These are phyloP conservation scores for Calameuta pallipes DNA, from an alignment of 2,888 invertebrate genomes.

Conservation along the genomic window DNA sequence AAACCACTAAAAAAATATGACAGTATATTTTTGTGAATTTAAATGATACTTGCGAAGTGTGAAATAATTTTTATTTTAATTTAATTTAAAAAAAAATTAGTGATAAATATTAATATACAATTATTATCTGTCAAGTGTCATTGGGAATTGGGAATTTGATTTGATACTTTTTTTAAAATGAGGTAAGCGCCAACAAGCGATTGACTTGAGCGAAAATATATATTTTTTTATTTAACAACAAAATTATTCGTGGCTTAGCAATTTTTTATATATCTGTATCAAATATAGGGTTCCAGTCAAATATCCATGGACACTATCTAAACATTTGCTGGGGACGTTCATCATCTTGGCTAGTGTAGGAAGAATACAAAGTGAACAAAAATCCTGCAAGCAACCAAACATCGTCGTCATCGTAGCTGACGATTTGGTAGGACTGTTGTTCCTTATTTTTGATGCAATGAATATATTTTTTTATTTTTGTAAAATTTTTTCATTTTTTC, in stretches of 20 bases:
- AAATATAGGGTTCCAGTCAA: not conserved
- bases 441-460: not conserved
- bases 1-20: not conserved
- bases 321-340: not conserved
- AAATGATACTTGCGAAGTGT: not conserved
- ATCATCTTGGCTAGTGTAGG: not conserved
- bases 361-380: not conserved
- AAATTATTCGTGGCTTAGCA: not conserved
- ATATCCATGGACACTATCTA: not conserved
- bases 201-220: not conserved
- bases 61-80: not conserved
- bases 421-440: constrained; percentile 65
- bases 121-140: not conserved
- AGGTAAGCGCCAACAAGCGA: not conserved
- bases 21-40: not conserved
- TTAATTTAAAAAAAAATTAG: too few relatives aligned
- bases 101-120: not conserved
- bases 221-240: not conserved
- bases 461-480: not conserved
- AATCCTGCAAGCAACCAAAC: constrained; percentile 56
- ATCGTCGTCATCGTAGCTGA: constrained; percentile 70
- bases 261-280: too few relatives aligned
- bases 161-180: not conserved
- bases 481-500: not conserved
- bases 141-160: not conserved